Base-by-base conservation (phyloP, 2,797 vertebrate species). In the Pangasius krempfi region DNA sequence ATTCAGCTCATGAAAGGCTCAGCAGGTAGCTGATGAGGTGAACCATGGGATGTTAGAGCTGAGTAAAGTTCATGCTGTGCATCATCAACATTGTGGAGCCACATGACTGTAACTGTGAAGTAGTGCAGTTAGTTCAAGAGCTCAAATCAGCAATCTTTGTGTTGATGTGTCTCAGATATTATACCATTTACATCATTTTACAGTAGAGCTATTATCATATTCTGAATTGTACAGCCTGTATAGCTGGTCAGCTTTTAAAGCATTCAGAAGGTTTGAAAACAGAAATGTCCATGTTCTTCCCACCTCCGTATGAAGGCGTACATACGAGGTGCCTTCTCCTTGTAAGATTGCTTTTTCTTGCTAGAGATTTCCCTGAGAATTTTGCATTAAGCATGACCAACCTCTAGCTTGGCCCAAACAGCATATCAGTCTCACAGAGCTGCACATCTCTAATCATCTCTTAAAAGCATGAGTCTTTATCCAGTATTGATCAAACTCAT, bases 11-110 rank as follows among this genome's bases (percentile, higher is more conserved):
- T 81, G 76, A 70, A 54, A 79, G 30, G 22, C 86, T 70, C 86
- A 70, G 86, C 60, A 68, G 86, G 73, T 66, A 80, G 86, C 83
- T 85, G 83, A 70, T 85, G 83, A 85, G 83, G 50, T 37, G n/a
- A 85, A 72, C 66, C n/a, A 70, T 72, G 66, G 83, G 83, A 85
- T 66, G 62, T 84, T 86, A 18, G 52, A 62, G 72, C 16, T 22
- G 85, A 79, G 56, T 79, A 86, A 87, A 56, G 76, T 86, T 78
- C 85, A 72, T 8, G 30, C 83, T 72, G 66, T 85, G 47, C 64
- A 84, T 54, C 64, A 54, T 84, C 64, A 76, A 62, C 70, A 62
- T 47, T 58, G 52, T 86, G 85, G 52, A 86, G 54, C 85, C 85
- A 78, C 73, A 64, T 50, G 85, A 20, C 56, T 60, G 85, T 22